phyloP scores from a whole-genome alignment of 2,888 invertebrate genomes.

The Pandemis heparana region DNA sequence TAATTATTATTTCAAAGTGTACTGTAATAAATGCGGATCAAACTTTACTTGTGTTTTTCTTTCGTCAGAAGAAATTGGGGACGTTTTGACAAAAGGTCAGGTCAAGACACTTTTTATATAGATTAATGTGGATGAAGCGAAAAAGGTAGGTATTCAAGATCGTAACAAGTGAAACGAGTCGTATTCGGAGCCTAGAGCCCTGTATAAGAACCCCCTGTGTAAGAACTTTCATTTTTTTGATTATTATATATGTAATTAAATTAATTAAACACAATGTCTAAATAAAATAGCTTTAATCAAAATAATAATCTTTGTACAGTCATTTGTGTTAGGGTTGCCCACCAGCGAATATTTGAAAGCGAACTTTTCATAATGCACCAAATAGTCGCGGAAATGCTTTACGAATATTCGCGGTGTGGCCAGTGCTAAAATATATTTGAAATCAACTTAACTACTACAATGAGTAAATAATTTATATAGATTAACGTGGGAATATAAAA shows the following conservation, averaged over 20 bases:
- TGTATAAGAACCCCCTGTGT: too few relatives aligned
- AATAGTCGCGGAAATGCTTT: not conserved
- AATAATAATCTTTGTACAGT: slow-evolving; percentile 38
- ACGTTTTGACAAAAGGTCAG: too few relatives aligned
- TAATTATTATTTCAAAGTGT: slow-evolving; percentile 76
- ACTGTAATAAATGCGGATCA: slow-evolving; percentile 78
- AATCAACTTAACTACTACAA: not conserved
- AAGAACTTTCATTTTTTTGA: too few relatives aligned
- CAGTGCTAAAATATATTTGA: not conserved
- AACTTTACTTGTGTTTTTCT: slow-evolving; percentile 57
- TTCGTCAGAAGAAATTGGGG: too few relatives aligned
- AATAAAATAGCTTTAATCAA: slow-evolving; percentile 43
- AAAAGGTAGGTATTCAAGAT: too few relatives aligned
- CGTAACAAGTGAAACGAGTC: too few relatives aligned
- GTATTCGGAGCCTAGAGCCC: too few relatives aligned
- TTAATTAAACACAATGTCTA: slow-evolving; percentile 1
- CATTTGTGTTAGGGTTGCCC: slow-evolving; percentile 26
- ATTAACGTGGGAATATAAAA: not conserved
- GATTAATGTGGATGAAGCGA: too few relatives aligned
- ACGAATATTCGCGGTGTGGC: not conserved
- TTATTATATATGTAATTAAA: too few relatives aligned
- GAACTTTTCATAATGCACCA: not conserved
- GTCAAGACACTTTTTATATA: too few relatives aligned
- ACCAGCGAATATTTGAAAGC: not conserved
- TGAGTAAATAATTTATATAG: not conserved